Percentiles rank a stretch among this genome's conserved stretches.
These are phyloP conservation scores for Palythoa heliodiscus DNA, from an alignment of 92 coral and sea anemone species.

Conservation along the genomic window DNA sequence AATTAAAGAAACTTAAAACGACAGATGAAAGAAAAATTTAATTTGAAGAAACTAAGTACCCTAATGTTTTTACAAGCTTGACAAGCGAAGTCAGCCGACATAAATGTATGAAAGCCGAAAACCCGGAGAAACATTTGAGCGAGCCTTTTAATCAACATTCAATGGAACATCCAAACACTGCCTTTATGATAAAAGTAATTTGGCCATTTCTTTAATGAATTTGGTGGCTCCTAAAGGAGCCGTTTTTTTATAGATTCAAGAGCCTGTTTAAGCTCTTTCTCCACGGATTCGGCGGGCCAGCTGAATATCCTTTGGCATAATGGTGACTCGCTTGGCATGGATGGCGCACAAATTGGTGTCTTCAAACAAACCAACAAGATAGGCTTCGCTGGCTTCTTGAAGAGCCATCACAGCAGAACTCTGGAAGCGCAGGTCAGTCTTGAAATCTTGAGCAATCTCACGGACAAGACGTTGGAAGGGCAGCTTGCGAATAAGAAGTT, in stretches of 20 bases:
- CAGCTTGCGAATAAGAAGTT: conserved; percentile 85
- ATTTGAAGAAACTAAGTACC: too few species aligned
- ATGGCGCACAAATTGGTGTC: conserved; percentile 94
- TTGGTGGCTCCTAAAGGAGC: conserved; percentile 93
- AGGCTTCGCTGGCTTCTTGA: conserved; percentile 96
- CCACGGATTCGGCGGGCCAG: conserved; percentile 93
- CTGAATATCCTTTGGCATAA: conserved; percentile 92
- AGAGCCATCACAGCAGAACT: conserved; percentile 95
- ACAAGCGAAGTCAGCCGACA: too few species aligned
- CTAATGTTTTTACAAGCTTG: too few species aligned
- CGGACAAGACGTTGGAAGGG: conserved; percentile 93
- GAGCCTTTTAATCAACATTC: too few species aligned
- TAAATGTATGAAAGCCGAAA: too few species aligned
- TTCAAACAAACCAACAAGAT: conserved; percentile 90
- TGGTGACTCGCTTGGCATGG: conserved; percentile 95
- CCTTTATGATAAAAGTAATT: not conserved
- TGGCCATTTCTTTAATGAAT: conserved; percentile 17
- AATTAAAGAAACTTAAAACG: too few species aligned
- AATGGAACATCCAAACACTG: too few species aligned
- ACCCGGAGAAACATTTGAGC: too few species aligned
- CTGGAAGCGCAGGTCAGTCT: conserved; percentile 88
- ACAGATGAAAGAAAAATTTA: too few species aligned
- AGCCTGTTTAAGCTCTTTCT: conserved; percentile 28
- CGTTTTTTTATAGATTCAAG: conserved; percentile 36
- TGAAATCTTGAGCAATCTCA: conserved; percentile 88